Evolutionary conservation across 2,888 invertebrate genomes (phyloP), one percentile per base, ranked within the genome.

Genomic region (Eustalomyia histrio): DNA sequence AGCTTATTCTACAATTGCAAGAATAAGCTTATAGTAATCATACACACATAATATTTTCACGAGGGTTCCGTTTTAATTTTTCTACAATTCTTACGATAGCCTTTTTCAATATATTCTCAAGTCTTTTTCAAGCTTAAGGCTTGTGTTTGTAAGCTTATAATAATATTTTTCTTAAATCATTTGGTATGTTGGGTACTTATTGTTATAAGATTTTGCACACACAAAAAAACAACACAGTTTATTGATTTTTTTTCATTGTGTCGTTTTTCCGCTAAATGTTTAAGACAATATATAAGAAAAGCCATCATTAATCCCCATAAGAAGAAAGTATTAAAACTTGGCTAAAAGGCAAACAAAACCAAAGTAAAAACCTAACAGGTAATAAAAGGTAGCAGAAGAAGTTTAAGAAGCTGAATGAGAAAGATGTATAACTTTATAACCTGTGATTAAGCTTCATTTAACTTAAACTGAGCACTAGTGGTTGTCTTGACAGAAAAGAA

Each of bases 391-490:
- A 47, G n/a, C 6, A 47, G 43, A 47, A 47, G 43, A n/a, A n/a
- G 43, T n/a, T n/a, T 14, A 24, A 60, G 29, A 18, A 69, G 52
- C 57, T 29, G 21, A 55, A n/a, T n/a, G 18, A 60, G 60, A 67
- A 55, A 39, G 16, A 29, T 43, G 17, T 3, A 17, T 10, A 57
- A 43, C 21, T 50, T 57, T 10, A 64, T 35, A 80, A 80, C 76
- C 76, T 33, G 16, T 68, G 58, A 76, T 76, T 76, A 80, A 55
- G 58, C 21, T 69, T 63, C 68, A 80, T 64, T 80, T 65, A 47
- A 75, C 63, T 50, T 63, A 29, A 50, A 16, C 50, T 43, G 29
- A 16, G 52, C 18, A 21, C 43, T 53, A 18, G 12, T 2, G 12
- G 43, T 58, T 18, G 57, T 12, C 50, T 57, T n/a, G 17, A 21